Percentiles rank a stretch among this genome's conserved stretches.
Evolutionary conservation across 53 echinoderm and acorn worm genomes (phyloP).

Genomic region (Astropecten irregularis): DNA sequence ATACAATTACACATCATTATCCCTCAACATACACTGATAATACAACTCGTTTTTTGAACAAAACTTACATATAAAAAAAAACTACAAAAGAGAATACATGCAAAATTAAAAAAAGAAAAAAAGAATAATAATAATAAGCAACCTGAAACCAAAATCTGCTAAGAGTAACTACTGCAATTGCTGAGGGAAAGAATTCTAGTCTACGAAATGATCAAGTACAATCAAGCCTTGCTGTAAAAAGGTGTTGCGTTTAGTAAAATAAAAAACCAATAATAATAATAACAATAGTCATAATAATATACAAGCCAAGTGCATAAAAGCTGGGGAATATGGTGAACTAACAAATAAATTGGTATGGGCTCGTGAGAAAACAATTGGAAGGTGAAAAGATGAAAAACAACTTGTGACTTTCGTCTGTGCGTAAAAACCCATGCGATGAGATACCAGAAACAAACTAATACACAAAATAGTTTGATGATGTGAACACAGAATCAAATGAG

Average conservation of each 20-base stretch:
- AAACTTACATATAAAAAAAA: slow-evolving; percentile 25
- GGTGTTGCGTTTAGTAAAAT: neutral
- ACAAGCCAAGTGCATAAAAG: slow-evolving; percentile 1
- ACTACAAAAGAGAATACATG: slow-evolving; percentile 42
- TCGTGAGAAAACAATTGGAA: too few relatives aligned
- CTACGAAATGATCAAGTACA: neutral
- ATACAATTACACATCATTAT: slow-evolving; percentile 14
- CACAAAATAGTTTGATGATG: too few relatives aligned
- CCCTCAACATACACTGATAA: slow-evolving; percentile 16
- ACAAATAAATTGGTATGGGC: too few relatives aligned
- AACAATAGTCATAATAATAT: too few relatives aligned
- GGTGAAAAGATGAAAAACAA: too few relatives aligned
- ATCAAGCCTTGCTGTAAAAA: too few relatives aligned
- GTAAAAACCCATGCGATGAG: too few relatives aligned
- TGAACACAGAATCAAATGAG: too few relatives aligned
- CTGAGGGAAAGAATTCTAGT: neutral
- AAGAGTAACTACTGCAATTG: neutral
- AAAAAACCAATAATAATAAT: too few relatives aligned
- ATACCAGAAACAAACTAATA: too few relatives aligned
- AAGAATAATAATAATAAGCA: slow-evolving; percentile 14
- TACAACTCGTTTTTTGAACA: slow-evolving; percentile 24
- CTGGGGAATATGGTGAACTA: too few relatives aligned
- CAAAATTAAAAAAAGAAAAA: slow-evolving; percentile 20
- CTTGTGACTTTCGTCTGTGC: too few relatives aligned
- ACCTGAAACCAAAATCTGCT: neutral